Evolutionary conservation across 2,797 vertebrate genomes (phyloP).

Genomic region (Arnoldichthys spilopterus): DNA sequence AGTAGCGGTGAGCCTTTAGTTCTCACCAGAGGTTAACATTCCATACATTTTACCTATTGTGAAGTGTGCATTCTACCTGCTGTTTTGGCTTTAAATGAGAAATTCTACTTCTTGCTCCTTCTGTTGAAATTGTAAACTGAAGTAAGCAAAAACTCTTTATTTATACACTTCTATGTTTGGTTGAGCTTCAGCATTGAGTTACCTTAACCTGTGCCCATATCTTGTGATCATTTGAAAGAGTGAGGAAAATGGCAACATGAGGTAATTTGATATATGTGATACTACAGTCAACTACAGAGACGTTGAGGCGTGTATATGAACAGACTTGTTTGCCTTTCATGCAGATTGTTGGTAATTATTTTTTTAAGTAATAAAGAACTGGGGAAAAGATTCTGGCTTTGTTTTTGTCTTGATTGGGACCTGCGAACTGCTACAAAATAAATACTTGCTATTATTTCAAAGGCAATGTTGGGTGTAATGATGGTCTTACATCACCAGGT

Average conservation of each 20-base stretch:
- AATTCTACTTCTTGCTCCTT: constrained; percentile 32
- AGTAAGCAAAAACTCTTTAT: neutral
- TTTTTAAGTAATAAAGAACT: constrained; percentile 62
- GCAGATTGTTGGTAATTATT: constrained; percentile 60
- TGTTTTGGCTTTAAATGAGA: neutral
- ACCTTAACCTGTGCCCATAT: neutral
- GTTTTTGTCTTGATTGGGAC: neutral
- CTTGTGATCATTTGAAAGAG: constrained; percentile 22
- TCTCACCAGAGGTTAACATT: neutral
- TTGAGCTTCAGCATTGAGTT: constrained; percentile 6
- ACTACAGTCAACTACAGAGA: constrained; percentile 25
- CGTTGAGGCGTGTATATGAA: constrained; percentile 36
- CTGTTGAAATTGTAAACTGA: constrained; percentile 4
- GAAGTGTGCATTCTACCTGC: neutral
- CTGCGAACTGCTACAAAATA: neutral
- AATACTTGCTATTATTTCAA: neutral
- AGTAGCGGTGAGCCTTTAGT: neutral
- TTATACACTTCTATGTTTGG: constrained; percentile 9
- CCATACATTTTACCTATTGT: neutral
- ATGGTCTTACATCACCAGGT: neutral
- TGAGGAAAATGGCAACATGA: constrained; percentile 11
- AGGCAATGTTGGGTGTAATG: neutral
- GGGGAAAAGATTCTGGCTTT: constrained; percentile 1
- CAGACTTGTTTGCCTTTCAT: constrained; percentile 41
- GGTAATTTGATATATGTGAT: constrained; percentile 25